Base-by-base conservation (phyloP, 2,888 invertebrate genomes). In the Parapristionchus giblindavisi region DNA sequence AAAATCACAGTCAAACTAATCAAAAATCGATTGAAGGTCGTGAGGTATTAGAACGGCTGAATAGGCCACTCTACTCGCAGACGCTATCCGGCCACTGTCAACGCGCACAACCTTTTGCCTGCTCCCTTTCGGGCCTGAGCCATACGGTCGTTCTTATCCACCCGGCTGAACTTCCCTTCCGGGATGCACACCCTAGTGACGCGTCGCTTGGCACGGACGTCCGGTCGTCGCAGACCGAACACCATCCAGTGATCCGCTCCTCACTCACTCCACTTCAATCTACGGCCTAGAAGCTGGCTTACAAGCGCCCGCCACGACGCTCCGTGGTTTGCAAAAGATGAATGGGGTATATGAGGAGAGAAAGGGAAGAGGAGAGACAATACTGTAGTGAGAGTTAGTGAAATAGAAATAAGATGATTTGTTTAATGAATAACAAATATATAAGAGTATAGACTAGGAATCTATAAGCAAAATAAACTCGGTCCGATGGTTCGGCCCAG, bases 91-190 rank as follows among this genome's bases (percentile, higher is more conserved):
- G 77, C 80, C 83, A 84, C 82, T 83, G 83, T 78, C 81, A 80
- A 82, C 81, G 80, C 82, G 84, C 83, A 82, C 81, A 77, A 77
- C 80, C 78, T 85, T 84, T 80, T 81, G 82, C 83, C 82, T 84
- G 83, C 83, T 84, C 80, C 84, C 83, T 83, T 81, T 79, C 81
- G 83, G 84, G 80, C 84, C 84, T 83, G 81, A 83, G 82, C 84
- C 84, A 73, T 82, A 75, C 81, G 78, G 81, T 78, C 73, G 81
- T 83, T 83, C 82, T 84, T 84, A 78, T 80, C 75, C 82, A 77
- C 81, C 82, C 80, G 78, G 81, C 27, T 27, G 54, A 54, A 21
- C 63, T 63, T 63, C 52, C 75, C 81, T 73, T 82, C 78, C 80
- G 80, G 72, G 75, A 71, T 70, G 70, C 60, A 76, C 56, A 70